Percentiles rank a stretch among this genome's conserved stretches.
Conservation (phyloP, 1,140 invertebrate species). For the Parapsyche elsis region DNA sequence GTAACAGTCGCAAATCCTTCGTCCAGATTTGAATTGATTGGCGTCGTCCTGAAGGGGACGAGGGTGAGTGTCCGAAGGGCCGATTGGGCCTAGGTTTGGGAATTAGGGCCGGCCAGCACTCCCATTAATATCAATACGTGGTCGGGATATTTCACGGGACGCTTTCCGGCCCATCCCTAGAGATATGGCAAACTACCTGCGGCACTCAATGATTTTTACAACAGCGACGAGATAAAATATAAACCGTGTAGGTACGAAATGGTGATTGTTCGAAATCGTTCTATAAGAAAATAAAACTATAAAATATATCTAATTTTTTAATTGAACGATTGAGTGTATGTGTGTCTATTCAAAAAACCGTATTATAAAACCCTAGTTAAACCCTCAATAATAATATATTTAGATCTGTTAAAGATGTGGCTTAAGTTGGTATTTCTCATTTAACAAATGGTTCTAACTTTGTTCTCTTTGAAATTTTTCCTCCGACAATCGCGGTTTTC, state of each 20-base stretch:
- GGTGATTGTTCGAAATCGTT: background rate
- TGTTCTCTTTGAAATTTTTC: too few relatives aligned
- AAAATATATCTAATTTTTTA: too few relatives aligned
- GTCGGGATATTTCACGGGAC: constrained; percentile 37
- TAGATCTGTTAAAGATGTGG: too few relatives aligned
- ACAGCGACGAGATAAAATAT: background rate
- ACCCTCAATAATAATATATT: too few relatives aligned
- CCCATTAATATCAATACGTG: constrained; percentile 55
- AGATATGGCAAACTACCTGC: background rate
- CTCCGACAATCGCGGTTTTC: too few relatives aligned
- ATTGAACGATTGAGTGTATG: too few relatives aligned
- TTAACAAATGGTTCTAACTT: too few relatives aligned
- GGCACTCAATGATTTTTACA: background rate
- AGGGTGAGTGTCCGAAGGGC: background rate
- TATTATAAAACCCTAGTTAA: too few relatives aligned
- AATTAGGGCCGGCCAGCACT: constrained; percentile 19
- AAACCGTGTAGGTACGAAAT: background rate
- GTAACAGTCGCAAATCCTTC: constrained; percentile 43
- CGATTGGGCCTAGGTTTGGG: background rate
- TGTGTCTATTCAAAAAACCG: too few relatives aligned
- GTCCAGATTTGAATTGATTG: constrained; percentile 56
- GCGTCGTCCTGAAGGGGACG: constrained; percentile 26
- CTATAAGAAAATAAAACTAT: too few relatives aligned
- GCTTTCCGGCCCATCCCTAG: constrained; percentile 14
- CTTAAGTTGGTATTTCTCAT: too few relatives aligned